phyloP scores from a whole-genome alignment of 2,888 invertebrate species.

The Nomada ferruginata region DNA sequence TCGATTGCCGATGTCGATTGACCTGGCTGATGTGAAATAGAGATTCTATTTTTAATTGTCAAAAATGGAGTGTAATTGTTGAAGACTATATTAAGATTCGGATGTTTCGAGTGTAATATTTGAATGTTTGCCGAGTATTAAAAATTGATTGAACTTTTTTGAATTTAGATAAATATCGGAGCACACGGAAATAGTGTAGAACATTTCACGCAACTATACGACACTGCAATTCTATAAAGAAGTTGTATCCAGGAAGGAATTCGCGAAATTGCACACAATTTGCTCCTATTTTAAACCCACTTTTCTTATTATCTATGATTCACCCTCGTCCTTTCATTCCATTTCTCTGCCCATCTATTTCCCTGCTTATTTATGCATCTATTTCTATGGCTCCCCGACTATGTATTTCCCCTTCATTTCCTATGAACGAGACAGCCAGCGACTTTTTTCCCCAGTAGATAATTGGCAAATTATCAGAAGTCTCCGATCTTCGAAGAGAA shows the following conservation, averaged over 20 bases:
- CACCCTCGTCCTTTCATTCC: constrained; percentile 21
- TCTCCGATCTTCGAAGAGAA: background rate
- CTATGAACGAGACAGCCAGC: background rate
- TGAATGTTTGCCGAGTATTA: too few species aligned
- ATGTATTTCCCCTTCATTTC: constrained; percentile 30
- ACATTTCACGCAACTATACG: background rate
- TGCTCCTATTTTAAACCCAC: constrained; percentile 36
- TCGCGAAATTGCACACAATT: constrained; percentile 26
- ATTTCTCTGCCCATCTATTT: constrained; percentile 18
- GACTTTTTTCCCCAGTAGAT: too few species aligned
- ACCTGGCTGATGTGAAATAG: too few species aligned
- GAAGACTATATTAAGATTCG: too few species aligned
- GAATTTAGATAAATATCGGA: too few species aligned
- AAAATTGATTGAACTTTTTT: too few species aligned
- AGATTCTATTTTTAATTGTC: too few species aligned
- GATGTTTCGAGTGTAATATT: too few species aligned
- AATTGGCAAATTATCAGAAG: background rate
- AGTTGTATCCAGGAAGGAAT: constrained; percentile 29
- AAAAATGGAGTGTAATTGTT: too few species aligned
- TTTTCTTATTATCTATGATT: constrained; percentile 42
- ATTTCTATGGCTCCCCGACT: background rate
- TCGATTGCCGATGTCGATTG: too few species aligned
- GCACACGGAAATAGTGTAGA: background rate
- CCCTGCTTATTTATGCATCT: background rate
- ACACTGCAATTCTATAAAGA: background rate